Evolutionary conservation across 2,113 vertebrate species (phyloP).

Genomic region (Hyla sarda): DNA sequence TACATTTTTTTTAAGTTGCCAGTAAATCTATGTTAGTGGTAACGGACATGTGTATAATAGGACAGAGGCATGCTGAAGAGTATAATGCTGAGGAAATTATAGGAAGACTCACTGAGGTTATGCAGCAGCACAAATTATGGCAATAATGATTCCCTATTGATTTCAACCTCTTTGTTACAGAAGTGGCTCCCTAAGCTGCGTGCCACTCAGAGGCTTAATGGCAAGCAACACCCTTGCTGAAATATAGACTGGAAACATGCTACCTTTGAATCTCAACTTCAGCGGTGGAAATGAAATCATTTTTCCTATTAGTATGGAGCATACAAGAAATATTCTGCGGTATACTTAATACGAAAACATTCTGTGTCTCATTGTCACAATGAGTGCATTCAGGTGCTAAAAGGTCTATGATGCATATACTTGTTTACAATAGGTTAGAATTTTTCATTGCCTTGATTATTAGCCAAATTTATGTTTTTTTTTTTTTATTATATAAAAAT

Average conservation of each 20-base stretch:
- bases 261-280: conserved; percentile 20
- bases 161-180: conserved; percentile 48
- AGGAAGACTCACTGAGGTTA: conserved; percentile 50
- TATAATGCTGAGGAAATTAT: conserved; percentile 55
- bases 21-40: conserved; percentile 56
- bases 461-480: too few relatives aligned
- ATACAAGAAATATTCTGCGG: neutral
- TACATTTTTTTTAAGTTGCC: conserved; percentile 51
- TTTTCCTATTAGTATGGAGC: neutral
- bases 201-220: conserved; percentile 39
- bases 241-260: conserved; percentile 40
- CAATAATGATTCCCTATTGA: conserved; percentile 57
- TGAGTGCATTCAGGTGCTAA: neutral
- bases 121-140: conserved; percentile 56
- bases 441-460: neutral
- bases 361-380: neutral
- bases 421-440: neutral
- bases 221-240: conserved; percentile 42
- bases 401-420: neutral
- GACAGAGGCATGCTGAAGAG: conserved; percentile 50
- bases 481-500: too few relatives aligned
- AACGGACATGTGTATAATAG: conserved; percentile 54
- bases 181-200: conserved; percentile 45
- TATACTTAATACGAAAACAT: neutral
- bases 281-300: conserved; percentile 15